phyloP scores from a whole-genome alignment of 2,113 vertebrate genomes.

The Riparia riparia region DNA sequence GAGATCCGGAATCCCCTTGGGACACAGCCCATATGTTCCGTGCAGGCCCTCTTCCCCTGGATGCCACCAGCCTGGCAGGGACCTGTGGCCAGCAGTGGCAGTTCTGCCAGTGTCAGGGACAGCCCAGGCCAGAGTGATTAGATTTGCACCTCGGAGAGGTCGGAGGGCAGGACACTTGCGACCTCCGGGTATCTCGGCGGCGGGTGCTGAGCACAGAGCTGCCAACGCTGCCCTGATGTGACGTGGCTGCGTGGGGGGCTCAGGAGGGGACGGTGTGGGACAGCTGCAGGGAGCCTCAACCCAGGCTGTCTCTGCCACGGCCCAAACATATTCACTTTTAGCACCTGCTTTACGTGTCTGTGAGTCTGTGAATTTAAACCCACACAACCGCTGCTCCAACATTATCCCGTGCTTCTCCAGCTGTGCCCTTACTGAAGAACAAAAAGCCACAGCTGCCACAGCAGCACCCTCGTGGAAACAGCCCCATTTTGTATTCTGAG shows the following conservation, averaged over 20 bases:
- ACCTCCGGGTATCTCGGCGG: background rate
- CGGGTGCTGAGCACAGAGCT: background rate
- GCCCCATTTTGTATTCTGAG: background rate
- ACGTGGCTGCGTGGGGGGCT: accelerated
- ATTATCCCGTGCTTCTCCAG: accelerated
- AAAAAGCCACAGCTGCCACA: background rate
- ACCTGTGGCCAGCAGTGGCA: accelerated
- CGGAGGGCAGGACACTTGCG: background rate
- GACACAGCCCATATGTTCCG: background rate
- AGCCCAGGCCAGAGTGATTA: background rate
- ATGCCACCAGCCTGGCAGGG: background rate
- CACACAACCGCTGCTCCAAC: background rate
- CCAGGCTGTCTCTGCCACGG: background rate
- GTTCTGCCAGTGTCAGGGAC: background rate
- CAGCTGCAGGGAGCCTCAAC: background rate
- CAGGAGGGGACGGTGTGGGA: accelerated
- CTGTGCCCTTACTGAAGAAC: background rate
- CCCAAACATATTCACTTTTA: background rate
- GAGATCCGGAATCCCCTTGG: background rate
- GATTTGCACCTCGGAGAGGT: background rate
- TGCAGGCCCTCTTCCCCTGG: accelerated
- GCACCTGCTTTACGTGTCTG: background rate
- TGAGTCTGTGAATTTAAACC: background rate
- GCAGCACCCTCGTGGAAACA: background rate
- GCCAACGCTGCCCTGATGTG: accelerated